Base-by-base conservation (phyloP, 1,140 invertebrate species). In the Hycleus phaleratus region DNA sequence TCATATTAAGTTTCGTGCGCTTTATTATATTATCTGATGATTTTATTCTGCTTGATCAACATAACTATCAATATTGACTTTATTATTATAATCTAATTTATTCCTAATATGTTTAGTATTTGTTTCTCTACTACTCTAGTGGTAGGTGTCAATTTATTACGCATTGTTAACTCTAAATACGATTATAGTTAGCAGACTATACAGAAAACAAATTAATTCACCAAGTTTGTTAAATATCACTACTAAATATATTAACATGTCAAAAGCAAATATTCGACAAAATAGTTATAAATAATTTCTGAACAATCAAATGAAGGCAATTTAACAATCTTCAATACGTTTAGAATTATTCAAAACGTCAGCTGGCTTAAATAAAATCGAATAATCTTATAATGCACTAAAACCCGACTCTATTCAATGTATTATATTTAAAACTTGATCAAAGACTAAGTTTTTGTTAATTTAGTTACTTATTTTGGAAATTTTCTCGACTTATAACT, bases 211-310 rank as follows among this genome's bases (percentile, higher is more conserved):
- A 55, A 55, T 55, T 55, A 55, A 46, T 43, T 47, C 32, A 44
- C 39, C 42, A 46, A 55, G 26, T 55, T 55, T 55, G 46, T 55
- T 38, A 55, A 55, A 55, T 55, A 55, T 43, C 24, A 46, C 44
- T 47, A 55, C 52, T 43, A 55, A 38, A 55, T 55, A 55, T 55
- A 55, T 55, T 55, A 55, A 45, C 52, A 55, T 55, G 52, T 55
- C 52, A 55, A 55, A 55, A 55, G 44, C 52, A 55, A 47, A 44
- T 47, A 38, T 38, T 32, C 52, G 26, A 46, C 44, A 47, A 40
- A 47, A 55, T 43, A 38, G 52, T 46, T 55, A 25, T 38, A 55
- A 55, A 55, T 55, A 55, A 55, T 46, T 55, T 38, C 44, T 32
- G n/a, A 55, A 55, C 52, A 55, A 55, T 55, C 52, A 48, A 55